Percentiles rank a stretch among this genome's conserved stretches.
These are phyloP conservation scores for Anguilla megastoma DNA, from an alignment of 2,797 vertebrate species.

Conservation along the genomic window DNA sequence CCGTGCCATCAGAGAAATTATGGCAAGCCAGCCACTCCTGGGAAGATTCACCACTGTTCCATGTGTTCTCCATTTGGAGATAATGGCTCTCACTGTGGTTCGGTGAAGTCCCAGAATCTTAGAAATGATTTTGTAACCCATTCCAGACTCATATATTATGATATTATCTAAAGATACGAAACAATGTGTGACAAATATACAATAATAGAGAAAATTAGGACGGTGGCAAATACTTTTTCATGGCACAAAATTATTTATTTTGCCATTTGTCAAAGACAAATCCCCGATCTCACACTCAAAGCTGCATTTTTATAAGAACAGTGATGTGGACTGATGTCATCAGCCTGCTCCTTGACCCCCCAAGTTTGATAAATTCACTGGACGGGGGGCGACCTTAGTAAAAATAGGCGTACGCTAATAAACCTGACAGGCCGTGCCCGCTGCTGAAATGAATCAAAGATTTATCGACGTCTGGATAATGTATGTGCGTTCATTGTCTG, in stretches of 20 bases:
- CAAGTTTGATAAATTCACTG: background rate
- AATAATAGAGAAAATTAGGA: too few species aligned
- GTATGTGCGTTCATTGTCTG: slow-evolving; percentile 62
- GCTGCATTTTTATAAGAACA: background rate
- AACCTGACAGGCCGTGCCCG: slow-evolving; percentile 44
- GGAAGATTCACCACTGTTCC: too few species aligned
- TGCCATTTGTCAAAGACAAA: background rate
- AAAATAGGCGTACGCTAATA: background rate
- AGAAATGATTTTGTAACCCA: too few species aligned
- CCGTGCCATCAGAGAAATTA: too few species aligned
- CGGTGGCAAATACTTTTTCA: too few species aligned
- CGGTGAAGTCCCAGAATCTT: too few species aligned
- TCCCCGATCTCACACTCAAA: background rate
- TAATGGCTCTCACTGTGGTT: too few species aligned
- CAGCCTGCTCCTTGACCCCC: background rate
- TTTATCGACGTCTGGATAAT: slow-evolving; percentile 56
- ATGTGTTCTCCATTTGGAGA: too few species aligned
- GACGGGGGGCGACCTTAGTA: background rate
- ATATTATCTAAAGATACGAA: too few species aligned
- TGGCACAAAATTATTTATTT: background rate
- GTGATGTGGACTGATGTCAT: background rate
- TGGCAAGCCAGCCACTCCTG: too few species aligned
- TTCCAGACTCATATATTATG: too few species aligned
- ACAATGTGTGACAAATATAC: too few species aligned
- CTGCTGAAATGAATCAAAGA: slow-evolving; percentile 53